These are phyloP conservation scores for Acleris literana DNA, from an alignment of 2,888 invertebrate genomes.

Conservation along the genomic window DNA sequence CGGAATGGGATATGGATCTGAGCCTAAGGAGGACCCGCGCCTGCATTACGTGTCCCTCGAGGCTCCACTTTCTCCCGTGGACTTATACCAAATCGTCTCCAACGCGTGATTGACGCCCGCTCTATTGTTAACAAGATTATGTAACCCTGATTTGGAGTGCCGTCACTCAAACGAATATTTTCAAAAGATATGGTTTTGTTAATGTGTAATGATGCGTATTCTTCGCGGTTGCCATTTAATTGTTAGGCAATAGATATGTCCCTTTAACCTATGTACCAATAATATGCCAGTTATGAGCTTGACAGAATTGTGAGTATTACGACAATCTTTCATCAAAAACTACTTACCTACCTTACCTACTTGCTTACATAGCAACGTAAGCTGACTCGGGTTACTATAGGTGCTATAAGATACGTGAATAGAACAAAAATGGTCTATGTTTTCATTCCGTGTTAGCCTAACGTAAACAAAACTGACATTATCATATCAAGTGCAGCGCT, in stretches of 20 bases:
- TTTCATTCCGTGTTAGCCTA: constrained; percentile 1
- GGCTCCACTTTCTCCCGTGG: constrained; percentile 76
- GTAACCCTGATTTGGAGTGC: constrained; percentile 71
- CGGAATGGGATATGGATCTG: constrained; percentile 22
- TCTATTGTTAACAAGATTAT: constrained; percentile 74
- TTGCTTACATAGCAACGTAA: constrained; percentile 1
- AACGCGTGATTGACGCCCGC: constrained; percentile 70
- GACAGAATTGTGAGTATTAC: constrained; percentile 41
- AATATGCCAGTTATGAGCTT: constrained; percentile 50
- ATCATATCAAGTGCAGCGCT: constrained; percentile 10
- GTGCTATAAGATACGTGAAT: no score
- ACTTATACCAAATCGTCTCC: constrained; percentile 82
- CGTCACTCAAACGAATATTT: constrained; percentile 73
- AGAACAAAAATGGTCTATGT: not conserved
- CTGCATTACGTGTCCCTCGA: constrained; percentile 54
- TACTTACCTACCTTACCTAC: not conserved
- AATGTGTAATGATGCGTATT: constrained; percentile 79
- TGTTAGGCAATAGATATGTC: constrained; percentile 72
- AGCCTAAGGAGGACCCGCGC: constrained; percentile 32
- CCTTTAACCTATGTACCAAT: constrained; percentile 67
- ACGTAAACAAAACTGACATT: constrained; percentile 22
- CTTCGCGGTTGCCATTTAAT: constrained; percentile 78
- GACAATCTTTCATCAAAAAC: constrained; percentile 2
- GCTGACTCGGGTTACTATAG: not conserved
- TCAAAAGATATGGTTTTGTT: constrained; percentile 72